These are phyloP conservation scores for Bovichtus variegatus DNA, from an alignment of 2,797 vertebrate genomes.

Conservation along the genomic window DNA sequence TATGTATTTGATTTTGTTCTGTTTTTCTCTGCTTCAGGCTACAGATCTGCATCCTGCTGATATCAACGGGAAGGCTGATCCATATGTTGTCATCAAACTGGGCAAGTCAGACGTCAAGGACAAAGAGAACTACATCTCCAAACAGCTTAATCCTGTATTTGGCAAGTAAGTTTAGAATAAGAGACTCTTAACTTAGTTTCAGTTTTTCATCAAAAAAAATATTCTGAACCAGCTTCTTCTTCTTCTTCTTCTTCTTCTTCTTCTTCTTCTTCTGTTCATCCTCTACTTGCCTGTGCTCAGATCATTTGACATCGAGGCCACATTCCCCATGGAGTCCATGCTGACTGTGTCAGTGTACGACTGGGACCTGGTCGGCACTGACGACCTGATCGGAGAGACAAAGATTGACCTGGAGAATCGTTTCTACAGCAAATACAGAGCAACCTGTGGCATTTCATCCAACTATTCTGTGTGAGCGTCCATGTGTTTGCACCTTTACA, in stretches of 20 bases:
- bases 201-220: neutral
- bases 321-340: slow-evolving; percentile 99
- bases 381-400: slow-evolving; percentile 98
- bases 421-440: slow-evolving; percentile 97
- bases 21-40: slow-evolving; percentile 82
- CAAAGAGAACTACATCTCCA: slow-evolving; percentile 99
- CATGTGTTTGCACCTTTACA: neutral
- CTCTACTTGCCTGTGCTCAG: slow-evolving; percentile 69
- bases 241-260: no score
- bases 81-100: slow-evolving; percentile 93
- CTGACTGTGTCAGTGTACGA: slow-evolving; percentile 94
- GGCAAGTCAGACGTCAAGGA: slow-evolving; percentile 97
- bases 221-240: no score
- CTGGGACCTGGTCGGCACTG: slow-evolving; percentile 97
- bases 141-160: slow-evolving; percentile 97
- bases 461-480: slow-evolving; percentile 90
- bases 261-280: no score
- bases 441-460: slow-evolving; percentile 93
- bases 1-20: neutral
- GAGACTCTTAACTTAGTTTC: neutral
- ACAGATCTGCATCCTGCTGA: slow-evolving; percentile 97
- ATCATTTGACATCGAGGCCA: slow-evolving; percentile 96
- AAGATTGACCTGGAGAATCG: slow-evolving; percentile 98
- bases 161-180: slow-evolving; percentile 90
- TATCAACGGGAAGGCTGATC: slow-evolving; percentile 97